Evolutionary conservation across 35 echinoderm and acorn worm genomes (phyloP).

Genomic region (Apostichopus parvimensis): DNA sequence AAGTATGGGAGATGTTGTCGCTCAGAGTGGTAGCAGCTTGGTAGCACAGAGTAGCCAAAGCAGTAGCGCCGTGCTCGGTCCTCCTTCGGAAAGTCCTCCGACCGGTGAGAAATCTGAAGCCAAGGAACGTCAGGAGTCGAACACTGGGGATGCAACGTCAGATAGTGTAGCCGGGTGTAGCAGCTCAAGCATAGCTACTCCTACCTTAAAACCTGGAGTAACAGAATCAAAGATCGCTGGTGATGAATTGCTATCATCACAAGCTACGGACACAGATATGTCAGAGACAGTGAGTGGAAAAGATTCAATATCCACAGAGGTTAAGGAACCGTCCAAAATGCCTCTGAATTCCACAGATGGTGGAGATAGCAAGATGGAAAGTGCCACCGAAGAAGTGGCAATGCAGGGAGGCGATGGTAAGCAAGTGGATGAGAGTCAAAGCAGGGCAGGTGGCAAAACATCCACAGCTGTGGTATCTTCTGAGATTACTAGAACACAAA

Average conservation of each 20-base stretch:
- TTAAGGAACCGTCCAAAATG: neutral
- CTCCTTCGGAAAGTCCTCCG: neutral
- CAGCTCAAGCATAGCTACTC: neutral
- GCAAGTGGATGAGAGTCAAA: no score
- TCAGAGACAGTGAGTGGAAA: neutral
- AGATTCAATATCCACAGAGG: neutral
- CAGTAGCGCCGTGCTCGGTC: neutral
- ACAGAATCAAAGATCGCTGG: neutral
- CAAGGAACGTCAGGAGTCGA: neutral
- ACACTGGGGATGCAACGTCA: neutral
- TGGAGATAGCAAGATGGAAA: neutral
- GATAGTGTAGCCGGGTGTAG: neutral
- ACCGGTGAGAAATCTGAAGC: neutral
- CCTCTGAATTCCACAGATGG: no score
- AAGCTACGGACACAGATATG: neutral
- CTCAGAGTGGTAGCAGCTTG: neutral
- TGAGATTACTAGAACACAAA: neutral
- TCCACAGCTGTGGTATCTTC: no score
- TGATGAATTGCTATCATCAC: no score
- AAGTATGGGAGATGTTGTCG: neutral
- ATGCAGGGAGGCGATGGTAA: neutral
- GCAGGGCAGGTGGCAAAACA: no score
- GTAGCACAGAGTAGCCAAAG: neutral
- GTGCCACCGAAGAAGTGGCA: neutral
- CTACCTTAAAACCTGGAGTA: neutral